phyloP scores from a whole-genome alignment of 2,113 vertebrate species.

The Ceyx melanurus region DNA sequence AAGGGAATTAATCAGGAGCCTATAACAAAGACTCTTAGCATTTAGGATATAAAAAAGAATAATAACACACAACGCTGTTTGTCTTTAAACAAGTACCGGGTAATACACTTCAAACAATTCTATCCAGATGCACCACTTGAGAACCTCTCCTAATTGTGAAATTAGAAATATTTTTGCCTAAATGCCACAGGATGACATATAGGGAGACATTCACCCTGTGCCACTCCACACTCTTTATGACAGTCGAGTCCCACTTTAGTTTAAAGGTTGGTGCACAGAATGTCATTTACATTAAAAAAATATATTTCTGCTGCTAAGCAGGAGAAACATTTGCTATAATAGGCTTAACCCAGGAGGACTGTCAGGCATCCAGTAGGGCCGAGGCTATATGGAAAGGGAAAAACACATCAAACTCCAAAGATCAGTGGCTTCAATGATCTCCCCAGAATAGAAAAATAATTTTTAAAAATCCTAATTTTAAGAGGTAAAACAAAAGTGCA shows the following conservation, averaged over 20 bases:
- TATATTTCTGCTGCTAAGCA: not conserved
- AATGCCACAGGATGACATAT: constrained; percentile 47
- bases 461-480: not conserved
- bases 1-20: not conserved
- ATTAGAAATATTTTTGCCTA: constrained; percentile 43
- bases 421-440: not conserved
- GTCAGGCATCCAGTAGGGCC: constrained; percentile 26
- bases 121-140: constrained; percentile 14
- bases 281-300: constrained; percentile 21
- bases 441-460: not conserved
- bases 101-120: constrained; percentile 15
- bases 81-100: not conserved
- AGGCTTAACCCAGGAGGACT: not conserved
- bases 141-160: constrained; percentile 33
- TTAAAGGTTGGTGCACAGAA: constrained; percentile 41
- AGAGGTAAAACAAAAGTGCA: not conserved
- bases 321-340: constrained; percentile 19
- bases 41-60: not conserved
- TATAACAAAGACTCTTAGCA: not conserved
- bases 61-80: not conserved
- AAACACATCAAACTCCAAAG: not conserved
- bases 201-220: not conserved
- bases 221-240: not conserved
- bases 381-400: constrained; percentile 14
- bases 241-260: not conserved